Conservation (phyloP, 1,140 invertebrate genomes). For the Radopholus similis region DNA sequence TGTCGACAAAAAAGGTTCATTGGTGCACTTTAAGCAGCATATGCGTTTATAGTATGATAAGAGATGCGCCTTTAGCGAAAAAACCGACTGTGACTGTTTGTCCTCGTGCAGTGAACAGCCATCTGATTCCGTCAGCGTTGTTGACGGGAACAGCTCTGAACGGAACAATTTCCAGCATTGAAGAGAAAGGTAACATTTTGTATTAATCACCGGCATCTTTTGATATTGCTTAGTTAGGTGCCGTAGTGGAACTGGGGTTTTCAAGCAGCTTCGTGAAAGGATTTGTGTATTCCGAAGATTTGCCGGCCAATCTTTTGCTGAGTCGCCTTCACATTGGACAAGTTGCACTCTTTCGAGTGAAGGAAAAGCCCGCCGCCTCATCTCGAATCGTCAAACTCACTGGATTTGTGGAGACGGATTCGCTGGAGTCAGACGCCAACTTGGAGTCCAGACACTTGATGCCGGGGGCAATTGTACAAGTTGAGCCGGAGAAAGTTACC, state of each 20-base stretch:
- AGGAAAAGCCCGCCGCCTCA: slow-evolving; percentile 9
- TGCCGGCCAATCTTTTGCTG: slow-evolving; percentile 24
- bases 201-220: not conserved
- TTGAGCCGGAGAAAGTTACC: slow-evolving; percentile 36
- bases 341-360: slow-evolving; percentile 49
- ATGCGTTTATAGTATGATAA: not conserved
- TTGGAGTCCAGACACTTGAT: slow-evolving; percentile 36
- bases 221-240: slow-evolving; percentile 33
- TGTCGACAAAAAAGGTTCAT: not conserved
- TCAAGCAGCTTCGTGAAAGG: slow-evolving; percentile 31
- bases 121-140: slow-evolving; percentile 39
- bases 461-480: slow-evolving; percentile 52
- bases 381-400: slow-evolving; percentile 44
- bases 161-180: slow-evolving; percentile 41
- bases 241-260: slow-evolving; percentile 46
- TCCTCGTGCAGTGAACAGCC: slow-evolving; percentile 44
- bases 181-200: slow-evolving; percentile 52
- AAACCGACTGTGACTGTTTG: slow-evolving; percentile 34
- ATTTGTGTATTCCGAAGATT: slow-evolving; percentile 38
- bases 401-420: slow-evolving; percentile 34
- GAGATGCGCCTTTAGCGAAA: slow-evolving; percentile 14
- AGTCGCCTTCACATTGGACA: slow-evolving; percentile 35
- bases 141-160: slow-evolving; percentile 42
- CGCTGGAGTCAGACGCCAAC: slow-evolving; percentile 27
- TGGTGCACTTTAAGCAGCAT: not conserved